These are phyloP conservation scores for Odontothrips loti DNA, from an alignment of 2,888 invertebrate species.

Conservation along the genomic window DNA sequence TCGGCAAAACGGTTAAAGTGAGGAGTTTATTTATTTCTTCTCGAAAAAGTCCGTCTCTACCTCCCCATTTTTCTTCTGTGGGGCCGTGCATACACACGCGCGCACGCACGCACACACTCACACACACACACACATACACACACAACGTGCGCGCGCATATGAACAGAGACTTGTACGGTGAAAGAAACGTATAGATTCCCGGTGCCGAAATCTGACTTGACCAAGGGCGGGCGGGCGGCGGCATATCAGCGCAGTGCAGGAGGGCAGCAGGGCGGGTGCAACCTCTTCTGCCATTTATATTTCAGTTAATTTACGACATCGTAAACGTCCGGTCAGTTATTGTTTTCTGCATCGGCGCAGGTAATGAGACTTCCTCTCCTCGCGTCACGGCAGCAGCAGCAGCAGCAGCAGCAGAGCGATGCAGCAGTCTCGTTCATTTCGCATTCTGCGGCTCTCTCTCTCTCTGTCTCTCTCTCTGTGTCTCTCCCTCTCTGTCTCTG, in stretches of 20 bases:
- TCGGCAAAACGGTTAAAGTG: no score
- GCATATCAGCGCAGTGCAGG: neutral
- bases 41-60: no score
- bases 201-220: no score
- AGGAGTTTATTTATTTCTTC: no score
- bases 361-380: conserved; percentile 13
- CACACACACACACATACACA: no score
- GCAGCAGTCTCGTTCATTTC: conserved; percentile 29
- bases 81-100: no score
- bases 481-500: conserved; percentile 35
- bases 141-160: no score
- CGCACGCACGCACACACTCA: no score
- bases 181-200: no score
- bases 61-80: no score
- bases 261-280: neutral
- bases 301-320: conserved; percentile 19
- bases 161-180: neutral
- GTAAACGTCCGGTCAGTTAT: conserved; percentile 20
- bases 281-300: conserved; percentile 1
- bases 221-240: neutral
- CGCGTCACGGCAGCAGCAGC: conserved; percentile 8
- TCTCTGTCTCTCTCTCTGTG: conserved; percentile 28
- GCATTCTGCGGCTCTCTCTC: conserved; percentile 32
- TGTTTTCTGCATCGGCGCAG: conserved; percentile 11
- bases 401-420: neutral